Conservation (phyloP, 1,140 invertebrate species). For the Drosophila quadrilineata region DNA sequence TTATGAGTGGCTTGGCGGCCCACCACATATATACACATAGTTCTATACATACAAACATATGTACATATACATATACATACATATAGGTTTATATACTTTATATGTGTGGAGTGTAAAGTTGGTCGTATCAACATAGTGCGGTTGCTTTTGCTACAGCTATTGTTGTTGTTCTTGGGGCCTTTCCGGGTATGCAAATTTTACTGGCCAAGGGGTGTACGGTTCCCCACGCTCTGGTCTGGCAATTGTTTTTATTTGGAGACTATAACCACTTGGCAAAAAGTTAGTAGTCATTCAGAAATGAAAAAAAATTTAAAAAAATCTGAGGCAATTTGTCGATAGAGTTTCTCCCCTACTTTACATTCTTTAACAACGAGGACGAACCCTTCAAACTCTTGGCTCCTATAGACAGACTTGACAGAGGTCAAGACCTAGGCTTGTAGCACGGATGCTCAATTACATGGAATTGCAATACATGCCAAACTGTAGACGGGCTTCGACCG, state of each 20-base stretch:
- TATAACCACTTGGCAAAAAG: conserved; percentile 57
- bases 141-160: conserved; percentile 20
- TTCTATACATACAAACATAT: not conserved
- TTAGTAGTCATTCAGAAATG: conserved; percentile 40
- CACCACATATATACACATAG: not conserved
- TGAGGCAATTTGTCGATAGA: no score
- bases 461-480: no score
- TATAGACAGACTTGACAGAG: no score
- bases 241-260: conserved; percentile 48
- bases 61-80: not conserved
- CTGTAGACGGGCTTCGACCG: no score
- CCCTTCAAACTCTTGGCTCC: no score
- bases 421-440: no score
- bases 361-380: no score
- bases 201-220: conserved; percentile 51
- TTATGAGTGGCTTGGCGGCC: conserved; percentile 77
- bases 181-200: conserved; percentile 71
- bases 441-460: no score
- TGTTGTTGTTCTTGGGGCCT: conserved; percentile 36
- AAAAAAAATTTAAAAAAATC: no score
- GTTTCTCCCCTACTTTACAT: no score
- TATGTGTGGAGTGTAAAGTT: conserved; percentile 57
- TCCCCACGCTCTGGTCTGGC: conserved; percentile 16
- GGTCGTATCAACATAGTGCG: conserved; percentile 47
- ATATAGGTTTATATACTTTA: not conserved